Evolutionary conservation across 2,797 vertebrate species (phyloP), one percentile per base, ranked within the genome.

Genomic region (Acipenser oxyrinchus): DNA sequence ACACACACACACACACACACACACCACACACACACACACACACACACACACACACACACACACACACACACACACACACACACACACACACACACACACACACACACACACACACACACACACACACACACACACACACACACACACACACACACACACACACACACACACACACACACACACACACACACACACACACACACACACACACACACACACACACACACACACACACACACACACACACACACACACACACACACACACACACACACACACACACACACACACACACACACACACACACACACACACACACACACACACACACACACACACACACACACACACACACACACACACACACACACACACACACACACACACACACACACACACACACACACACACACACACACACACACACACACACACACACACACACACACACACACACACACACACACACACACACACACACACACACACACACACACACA

Each of bases 1-100:
- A 2, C 50, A 52, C 63, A 18, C 63, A 18, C 50, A 52, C 50
- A 37, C 12, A 53, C 50, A 9, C 53, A 49, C 23, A 51, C 50
- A 49, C 10, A 48, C n/a, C 49, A 79, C 70, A 78, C 75, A 75
- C 37, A n/a, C 69, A 70, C 77, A 18, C 73, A 72, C 73, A 70
- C 69, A 73, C 73, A 77, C 71, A 82, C 70, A 49, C 48, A 63
- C 72, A 70, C 75, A 81, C 80, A 77, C 61, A 79, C 8, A 71
- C 69, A 75, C 69, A 75, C 55, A 73, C 52, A 60, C 80, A 77
- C 69, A 62, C 53, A 64, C 8, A 62, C 12, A 69, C n/a, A 18
- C 8, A 61, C 58, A 73, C 68, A 68, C 68, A 62, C 63, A n/a
- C n/a, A n/a, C n/a, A n/a, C n/a, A n/a, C n/a, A n/a, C n/a, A n/a